Percentiles rank a stretch among this genome's conserved stretches.
These are phyloP conservation scores for Mesembrinibis cayennensis DNA, from an alignment of 2,113 vertebrate genomes.

Conservation along the genomic window DNA sequence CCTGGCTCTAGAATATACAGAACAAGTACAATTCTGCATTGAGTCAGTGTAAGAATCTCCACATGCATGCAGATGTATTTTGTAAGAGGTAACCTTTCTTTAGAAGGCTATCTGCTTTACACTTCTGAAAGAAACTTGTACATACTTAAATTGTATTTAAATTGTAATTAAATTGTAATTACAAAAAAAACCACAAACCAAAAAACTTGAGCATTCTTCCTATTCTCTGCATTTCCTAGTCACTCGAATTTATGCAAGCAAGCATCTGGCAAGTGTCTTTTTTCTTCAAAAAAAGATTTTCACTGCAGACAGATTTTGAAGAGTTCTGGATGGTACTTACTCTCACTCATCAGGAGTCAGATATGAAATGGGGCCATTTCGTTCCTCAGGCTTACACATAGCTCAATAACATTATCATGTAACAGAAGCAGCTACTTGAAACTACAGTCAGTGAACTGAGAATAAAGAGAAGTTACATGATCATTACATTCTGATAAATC, in stretches of 20 bases:
- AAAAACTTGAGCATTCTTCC: not conserved
- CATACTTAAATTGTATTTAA: not conserved
- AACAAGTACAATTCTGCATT: not conserved
- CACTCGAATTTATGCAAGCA: not conserved
- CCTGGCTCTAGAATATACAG: not conserved
- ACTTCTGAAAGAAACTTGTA: not conserved
- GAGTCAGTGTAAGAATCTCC: not conserved
- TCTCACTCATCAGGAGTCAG: not conserved
- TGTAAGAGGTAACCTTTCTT: not conserved
- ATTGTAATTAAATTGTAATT: not conserved
- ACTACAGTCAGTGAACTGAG: not conserved
- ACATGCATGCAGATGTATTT: not conserved
- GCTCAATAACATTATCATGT: not conserved
- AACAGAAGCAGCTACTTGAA: constrained; percentile 36
- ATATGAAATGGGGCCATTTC: not conserved
- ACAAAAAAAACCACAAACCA: fast-evolving
- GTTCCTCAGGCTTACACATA: not conserved
- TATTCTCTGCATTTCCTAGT: not conserved
- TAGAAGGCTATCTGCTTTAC: not conserved
- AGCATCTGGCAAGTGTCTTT: not conserved
- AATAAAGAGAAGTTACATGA: constrained; percentile 11
- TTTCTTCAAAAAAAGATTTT: not conserved
- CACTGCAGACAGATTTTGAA: not conserved
- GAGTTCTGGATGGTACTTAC: not conserved
- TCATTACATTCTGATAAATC: not conserved